These are phyloP conservation scores for Oryzias melastigma DNA, from an alignment of 2,113 vertebrate genomes.

Conservation along the genomic window DNA sequence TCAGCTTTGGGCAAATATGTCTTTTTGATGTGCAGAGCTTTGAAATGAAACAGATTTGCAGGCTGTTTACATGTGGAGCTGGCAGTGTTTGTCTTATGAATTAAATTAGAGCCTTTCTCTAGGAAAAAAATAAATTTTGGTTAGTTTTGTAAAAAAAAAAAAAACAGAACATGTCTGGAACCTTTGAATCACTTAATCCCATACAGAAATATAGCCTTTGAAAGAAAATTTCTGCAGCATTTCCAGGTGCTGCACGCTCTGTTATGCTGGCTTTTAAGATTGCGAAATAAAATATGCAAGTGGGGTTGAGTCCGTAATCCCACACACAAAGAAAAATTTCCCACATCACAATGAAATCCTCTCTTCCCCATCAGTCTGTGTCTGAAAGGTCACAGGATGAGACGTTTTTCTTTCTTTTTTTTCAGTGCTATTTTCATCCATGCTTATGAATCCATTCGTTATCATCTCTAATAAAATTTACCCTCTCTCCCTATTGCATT, in stretches of 20 bases:
- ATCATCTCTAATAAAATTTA: slow-evolving; percentile 66
- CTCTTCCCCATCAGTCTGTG: slow-evolving; percentile 17
- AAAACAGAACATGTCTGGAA: neutral
- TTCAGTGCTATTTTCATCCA: slow-evolving; percentile 49
- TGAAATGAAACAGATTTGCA: neutral
- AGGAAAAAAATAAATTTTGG: neutral
- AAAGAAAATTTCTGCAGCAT: neutral
- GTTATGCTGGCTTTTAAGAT: slow-evolving; percentile 2
- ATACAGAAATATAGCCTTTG: neutral
- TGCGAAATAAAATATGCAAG: slow-evolving; percentile 24
- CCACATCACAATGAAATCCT: slow-evolving; percentile 38
- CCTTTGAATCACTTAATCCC: too few relatives aligned
- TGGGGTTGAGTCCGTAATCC: slow-evolving; percentile 34
- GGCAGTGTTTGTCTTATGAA: neutral
- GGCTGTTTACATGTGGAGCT: neutral
- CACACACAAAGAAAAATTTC: slow-evolving; percentile 50
- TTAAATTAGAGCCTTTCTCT: neutral
- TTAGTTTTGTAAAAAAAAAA: neutral
- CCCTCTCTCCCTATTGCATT: slow-evolving; percentile 54
- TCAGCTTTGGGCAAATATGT: slow-evolving; percentile 18
- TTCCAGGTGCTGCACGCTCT: slow-evolving; percentile 5
- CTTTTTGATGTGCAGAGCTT: neutral
- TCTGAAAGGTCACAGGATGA: slow-evolving; percentile 57
- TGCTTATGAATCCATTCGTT: slow-evolving; percentile 71
- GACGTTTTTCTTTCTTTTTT: slow-evolving; percentile 26